phyloP scores from a whole-genome alignment of 1,140 invertebrate genomes.

The Eumaeus atala region DNA sequence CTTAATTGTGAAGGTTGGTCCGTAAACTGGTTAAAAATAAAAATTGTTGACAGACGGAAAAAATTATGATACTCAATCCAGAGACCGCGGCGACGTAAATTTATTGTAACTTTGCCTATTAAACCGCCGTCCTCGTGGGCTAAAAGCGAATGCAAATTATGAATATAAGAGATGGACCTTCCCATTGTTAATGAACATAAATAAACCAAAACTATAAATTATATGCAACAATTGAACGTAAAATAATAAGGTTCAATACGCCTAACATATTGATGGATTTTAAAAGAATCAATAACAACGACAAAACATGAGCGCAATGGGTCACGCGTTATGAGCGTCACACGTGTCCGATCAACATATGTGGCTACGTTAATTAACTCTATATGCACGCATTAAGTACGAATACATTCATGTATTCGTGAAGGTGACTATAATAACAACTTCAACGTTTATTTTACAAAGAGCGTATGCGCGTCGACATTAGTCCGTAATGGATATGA shows the following conservation, averaged over 20 bases:
- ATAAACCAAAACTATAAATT: too few relatives aligned
- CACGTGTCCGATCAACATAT: constrained; percentile 35
- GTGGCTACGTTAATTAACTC: constrained; percentile 33
- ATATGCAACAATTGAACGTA: too few relatives aligned
- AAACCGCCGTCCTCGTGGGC: constrained; percentile 1
- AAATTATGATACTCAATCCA: constrained; percentile 11
- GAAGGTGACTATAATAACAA: neutral
- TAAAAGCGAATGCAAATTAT: constrained; percentile 17
- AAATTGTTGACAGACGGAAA: constrained; percentile 16
- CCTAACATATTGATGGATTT: neutral
- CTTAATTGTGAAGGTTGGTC: constrained; percentile 24
- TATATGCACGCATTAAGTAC: constrained; percentile 27
- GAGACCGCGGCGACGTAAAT: constrained; percentile 1
- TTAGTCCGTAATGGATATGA: constrained; percentile 47
- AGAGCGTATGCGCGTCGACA: constrained; percentile 33
- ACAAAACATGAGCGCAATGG: constrained; percentile 16
- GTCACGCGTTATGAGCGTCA: constrained; percentile 26
- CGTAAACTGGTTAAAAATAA: constrained; percentile 22
- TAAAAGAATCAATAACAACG: neutral
- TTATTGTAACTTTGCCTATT: constrained; percentile 10
- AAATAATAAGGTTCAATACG: too few relatives aligned
- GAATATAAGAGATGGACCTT: constrained; percentile 4
- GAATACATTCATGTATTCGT: neutral
- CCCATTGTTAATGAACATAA: constrained; percentile 2
- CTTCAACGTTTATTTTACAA: constrained; percentile 11